Evolutionary conservation across 2,797 vertebrate species (phyloP).

Genomic region (Myripristis jacobus): DNA sequence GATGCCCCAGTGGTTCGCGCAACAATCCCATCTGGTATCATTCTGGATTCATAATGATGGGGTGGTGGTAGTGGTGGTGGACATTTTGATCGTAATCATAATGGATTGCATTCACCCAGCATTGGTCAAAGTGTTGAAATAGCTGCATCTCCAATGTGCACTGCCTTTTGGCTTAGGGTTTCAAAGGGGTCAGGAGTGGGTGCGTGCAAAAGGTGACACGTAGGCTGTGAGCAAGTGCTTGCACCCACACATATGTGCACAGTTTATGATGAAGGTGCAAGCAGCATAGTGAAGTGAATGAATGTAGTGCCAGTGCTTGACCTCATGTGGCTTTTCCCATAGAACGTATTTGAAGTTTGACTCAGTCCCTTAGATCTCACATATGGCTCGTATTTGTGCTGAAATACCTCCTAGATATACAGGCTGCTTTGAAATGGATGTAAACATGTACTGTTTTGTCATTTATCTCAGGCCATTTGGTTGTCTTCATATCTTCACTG

Average conservation of each 20-base stretch:
- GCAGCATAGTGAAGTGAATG: constrained; percentile 49
- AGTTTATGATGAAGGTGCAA: constrained; percentile 61
- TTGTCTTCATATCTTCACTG: constrained; percentile 50
- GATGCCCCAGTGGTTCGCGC: constrained; percentile 23
- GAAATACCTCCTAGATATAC: constrained; percentile 71
- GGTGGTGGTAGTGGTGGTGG: constrained; percentile 32
- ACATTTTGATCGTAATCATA: constrained; percentile 55
- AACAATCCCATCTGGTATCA: constrained; percentile 62
- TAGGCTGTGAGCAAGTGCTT: constrained; percentile 26
- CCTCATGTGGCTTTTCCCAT: constrained; percentile 65
- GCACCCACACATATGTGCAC: constrained; percentile 30
- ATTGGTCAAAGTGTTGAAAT: constrained; percentile 42
- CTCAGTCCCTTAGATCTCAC: constrained; percentile 70
- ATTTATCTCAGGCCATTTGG: constrained; percentile 53
- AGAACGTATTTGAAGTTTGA: constrained; percentile 71
- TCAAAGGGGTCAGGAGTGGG: constrained; percentile 48
- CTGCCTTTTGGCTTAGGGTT: constrained; percentile 42
- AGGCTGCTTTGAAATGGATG: constrained; percentile 71
- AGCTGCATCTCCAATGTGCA: constrained; percentile 31
- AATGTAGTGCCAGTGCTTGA: constrained; percentile 65
- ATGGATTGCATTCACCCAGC: constrained; percentile 41
- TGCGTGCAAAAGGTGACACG: constrained; percentile 34
- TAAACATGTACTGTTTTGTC: constrained; percentile 65
- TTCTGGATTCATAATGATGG: constrained; percentile 57
- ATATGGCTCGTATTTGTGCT: constrained; percentile 76